phyloP scores from a whole-genome alignment of 2,888 invertebrate genomes.

The Cecidostiba fungosa region DNA sequence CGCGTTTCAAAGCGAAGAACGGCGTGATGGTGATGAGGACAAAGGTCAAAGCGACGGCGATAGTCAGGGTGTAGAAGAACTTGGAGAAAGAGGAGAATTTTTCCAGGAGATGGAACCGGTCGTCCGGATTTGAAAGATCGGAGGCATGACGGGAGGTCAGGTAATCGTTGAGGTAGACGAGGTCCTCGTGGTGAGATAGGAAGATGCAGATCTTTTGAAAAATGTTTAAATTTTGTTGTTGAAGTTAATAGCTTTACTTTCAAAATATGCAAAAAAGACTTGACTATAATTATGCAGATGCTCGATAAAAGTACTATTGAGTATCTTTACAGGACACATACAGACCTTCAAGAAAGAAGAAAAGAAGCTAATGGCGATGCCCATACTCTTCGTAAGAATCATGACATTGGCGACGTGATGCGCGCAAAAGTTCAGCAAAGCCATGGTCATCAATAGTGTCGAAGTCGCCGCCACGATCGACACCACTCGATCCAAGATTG shows the following conservation, averaged over 20 bases:
- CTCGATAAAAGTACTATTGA: too few relatives aligned
- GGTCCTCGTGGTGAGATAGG: conserved; percentile 30
- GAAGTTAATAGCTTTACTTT: too few relatives aligned
- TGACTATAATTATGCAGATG: too few relatives aligned
- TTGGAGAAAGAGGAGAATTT: background rate
- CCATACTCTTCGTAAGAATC: conserved; percentile 64
- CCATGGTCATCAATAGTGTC: background rate
- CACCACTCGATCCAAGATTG: conserved; percentile 44
- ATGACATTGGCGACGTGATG: conserved; percentile 61
- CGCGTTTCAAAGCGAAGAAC: background rate
- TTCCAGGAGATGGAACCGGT: background rate
- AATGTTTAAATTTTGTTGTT: background rate
- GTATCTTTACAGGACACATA: background rate
- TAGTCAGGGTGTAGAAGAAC: background rate
- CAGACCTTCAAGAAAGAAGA: conserved; percentile 9
- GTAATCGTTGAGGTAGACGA: conserved; percentile 21
- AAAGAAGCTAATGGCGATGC: conserved; percentile 60
- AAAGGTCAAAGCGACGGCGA: background rate
- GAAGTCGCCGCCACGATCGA: background rate
- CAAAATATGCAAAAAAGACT: too few relatives aligned
- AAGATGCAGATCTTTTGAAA: conserved; percentile 26
- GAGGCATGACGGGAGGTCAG: background rate
- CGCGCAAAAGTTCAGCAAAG: conserved; percentile 60
- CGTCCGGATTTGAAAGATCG: conserved; percentile 3
- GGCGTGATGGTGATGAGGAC: background rate